Conservation (phyloP, 23 tunicate genomes). For the Trididemnum miniatum region DNA sequence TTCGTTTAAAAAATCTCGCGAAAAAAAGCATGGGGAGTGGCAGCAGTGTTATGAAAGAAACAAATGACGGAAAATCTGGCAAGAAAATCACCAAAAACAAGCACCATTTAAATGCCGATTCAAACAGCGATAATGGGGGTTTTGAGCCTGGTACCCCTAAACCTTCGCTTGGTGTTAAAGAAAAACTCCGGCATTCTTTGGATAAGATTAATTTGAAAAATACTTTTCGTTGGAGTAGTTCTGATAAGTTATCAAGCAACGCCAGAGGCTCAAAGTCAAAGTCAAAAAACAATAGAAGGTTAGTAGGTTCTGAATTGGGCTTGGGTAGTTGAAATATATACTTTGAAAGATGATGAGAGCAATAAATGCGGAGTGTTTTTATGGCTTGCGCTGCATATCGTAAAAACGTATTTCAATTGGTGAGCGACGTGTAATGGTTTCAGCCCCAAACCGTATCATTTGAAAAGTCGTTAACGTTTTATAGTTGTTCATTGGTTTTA, state of each 20-base stretch:
- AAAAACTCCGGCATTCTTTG: conserved; percentile 59
- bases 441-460: no score
- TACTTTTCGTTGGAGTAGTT: conserved; percentile 68
- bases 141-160: conserved; percentile 43
- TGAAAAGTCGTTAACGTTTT: no score
- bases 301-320: no score
- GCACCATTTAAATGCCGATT: background rate
- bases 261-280: conserved; percentile 25
- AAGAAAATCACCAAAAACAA: background rate
- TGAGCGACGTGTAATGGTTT: no score
- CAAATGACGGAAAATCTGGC: background rate
- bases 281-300: conserved; percentile 45
- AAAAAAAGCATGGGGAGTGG: conserved; percentile 37
- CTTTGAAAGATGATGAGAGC: no score
- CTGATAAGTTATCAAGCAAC: conserved; percentile 46
- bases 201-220: conserved; percentile 48
- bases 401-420: no score
- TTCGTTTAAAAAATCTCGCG: background rate
- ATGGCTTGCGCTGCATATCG: no score
- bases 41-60: conserved; percentile 22
- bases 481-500: no score
- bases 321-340: no score
- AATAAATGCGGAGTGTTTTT: no score
- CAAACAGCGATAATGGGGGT: conserved; percentile 63
- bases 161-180: conserved; percentile 57